phyloP scores from a whole-genome alignment of 2,797 vertebrate species.

The Eospalax fontanierii region DNA sequence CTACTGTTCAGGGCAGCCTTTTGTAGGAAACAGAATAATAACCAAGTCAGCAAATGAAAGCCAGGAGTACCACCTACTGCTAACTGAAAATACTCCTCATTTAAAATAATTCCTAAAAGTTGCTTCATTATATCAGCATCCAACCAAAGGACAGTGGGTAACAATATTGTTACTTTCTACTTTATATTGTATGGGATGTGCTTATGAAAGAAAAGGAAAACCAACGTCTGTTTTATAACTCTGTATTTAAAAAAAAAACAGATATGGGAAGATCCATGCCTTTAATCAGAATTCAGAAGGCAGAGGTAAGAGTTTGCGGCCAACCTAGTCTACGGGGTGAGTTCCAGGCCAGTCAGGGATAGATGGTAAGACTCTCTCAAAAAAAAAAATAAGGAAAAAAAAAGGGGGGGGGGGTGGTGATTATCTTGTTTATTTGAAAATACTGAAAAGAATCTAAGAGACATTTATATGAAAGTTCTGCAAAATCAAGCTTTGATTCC shows the following conservation, averaged over 20 bases:
- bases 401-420: background rate
- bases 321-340: background rate
- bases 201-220: constrained; percentile 59
- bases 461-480: constrained; percentile 56
- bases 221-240: constrained; percentile 32
- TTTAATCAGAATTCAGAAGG: background rate
- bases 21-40: constrained; percentile 48
- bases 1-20: constrained; percentile 34
- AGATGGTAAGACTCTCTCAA: background rate
- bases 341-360: background rate
- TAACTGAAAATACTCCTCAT: constrained; percentile 35
- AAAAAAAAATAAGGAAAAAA: background rate
- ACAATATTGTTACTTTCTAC: constrained; percentile 60
- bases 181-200: constrained; percentile 48
- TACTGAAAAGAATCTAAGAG: constrained; percentile 44
- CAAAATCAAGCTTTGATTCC: constrained; percentile 56
- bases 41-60: constrained; percentile 56
- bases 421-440: constrained; percentile 66
- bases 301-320: background rate
- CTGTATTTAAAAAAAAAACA: constrained; percentile 31
- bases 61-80: constrained; percentile 62
- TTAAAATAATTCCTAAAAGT: constrained; percentile 65
- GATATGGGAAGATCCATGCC: no score
- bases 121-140: constrained; percentile 48
- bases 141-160: constrained; percentile 63